Base-by-base conservation (phyloP, 2,888 invertebrate genomes). In the Meiosimyza platycephala region DNA sequence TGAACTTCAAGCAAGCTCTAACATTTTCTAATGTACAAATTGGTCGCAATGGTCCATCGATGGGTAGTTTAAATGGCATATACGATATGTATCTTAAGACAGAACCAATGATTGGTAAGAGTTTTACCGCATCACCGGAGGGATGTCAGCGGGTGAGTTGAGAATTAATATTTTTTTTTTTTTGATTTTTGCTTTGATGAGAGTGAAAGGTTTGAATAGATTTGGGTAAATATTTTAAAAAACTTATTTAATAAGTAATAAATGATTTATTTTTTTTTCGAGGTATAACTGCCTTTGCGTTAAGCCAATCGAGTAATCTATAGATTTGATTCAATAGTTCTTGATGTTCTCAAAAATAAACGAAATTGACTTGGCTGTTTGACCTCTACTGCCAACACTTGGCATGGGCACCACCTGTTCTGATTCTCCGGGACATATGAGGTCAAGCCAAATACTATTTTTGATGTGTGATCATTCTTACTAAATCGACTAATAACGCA, bases 1-100 rank as follows among this genome's bases (percentile, higher is more conserved):
- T 94, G 12, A 89, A 89, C 76, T 91, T 94, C 79, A 91, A 92
- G 78, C 88, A 91, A 63, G 91, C 93, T 1, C 82, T 90, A 59
- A 88, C 89, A 22, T 93, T 93, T 84, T 88, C 90, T 72, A 92
- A 90, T 79, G 94, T 91, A 57, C 90, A 91, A 76, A 92, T 93
- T 67, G 93, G 93, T 13, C 89, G 91, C 52, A 83, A 88, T 67
- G 91, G 89, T 3, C 90, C 90, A 2, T 79, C 82, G 48, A 89
- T 90, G 88, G 89, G 90, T 48, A 87, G 87, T 74, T 85, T 88
- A 60, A 85, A 83, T 73, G 74, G 86, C 3, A 82, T 84, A 52
- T 87, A 87, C 73, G 86, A 88, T 70, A 85, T 89, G 48, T 85
- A 89, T n/a, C 84, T 90, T 76, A 89, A 89, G 64, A 89, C 89